phyloP scores from a whole-genome alignment of 64 coral and sea anemone genomes.

The Montipora foliosa region DNA sequence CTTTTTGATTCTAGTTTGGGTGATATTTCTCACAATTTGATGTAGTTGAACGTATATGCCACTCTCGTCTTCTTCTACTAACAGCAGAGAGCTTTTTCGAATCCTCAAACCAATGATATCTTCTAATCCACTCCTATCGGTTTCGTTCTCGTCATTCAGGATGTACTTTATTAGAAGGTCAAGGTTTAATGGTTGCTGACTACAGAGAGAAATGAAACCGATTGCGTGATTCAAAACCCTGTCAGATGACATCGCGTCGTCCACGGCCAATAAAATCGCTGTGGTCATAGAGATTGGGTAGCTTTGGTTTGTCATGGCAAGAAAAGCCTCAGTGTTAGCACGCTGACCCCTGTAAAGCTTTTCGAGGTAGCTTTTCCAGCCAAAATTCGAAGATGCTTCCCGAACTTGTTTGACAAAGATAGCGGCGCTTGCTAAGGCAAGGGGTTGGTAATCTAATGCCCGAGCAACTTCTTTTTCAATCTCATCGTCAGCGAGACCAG shows the following conservation, averaged over 20 bases:
- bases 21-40: background rate
- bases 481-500: background rate
- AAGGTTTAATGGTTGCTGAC: background rate
- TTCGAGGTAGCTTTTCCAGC: background rate
- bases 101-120: background rate
- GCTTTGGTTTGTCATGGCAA: background rate
- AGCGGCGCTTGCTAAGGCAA: conserved; percentile 47
- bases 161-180: background rate
- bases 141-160: background rate
- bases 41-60: background rate
- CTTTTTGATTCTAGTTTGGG: background rate
- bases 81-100: background rate
- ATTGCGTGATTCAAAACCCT: background rate
- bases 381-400: background rate
- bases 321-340: background rate
- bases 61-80: background rate
- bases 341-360: background rate
- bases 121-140: background rate
- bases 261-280: background rate
- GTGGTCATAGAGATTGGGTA: conserved; percentile 28
- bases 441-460: conserved; percentile 51
- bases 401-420: background rate
- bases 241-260: background rate
- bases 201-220: background rate
- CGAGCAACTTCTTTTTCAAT: background rate